Conservation (phyloP, 2,888 invertebrate genomes). For the Hemithea aestivaria region DNA sequence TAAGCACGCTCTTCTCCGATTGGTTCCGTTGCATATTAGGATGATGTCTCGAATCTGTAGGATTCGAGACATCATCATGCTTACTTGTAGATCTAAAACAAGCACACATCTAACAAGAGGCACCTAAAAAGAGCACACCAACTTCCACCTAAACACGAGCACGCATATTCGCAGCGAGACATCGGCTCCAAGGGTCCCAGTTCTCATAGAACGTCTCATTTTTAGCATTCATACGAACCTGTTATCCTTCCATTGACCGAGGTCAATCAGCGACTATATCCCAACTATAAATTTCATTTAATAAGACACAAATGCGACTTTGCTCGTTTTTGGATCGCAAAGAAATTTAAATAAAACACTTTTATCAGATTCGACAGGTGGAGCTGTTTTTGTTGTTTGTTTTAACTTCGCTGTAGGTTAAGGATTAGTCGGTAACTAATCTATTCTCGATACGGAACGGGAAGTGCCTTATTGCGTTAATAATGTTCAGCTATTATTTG, state of each 20-base stretch:
- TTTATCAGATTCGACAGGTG: constrained; percentile 79
- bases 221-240: constrained; percentile 59
- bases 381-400: constrained; percentile 56
- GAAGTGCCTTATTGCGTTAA: constrained; percentile 49
- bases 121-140: constrained; percentile 24
- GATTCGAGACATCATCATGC: constrained; percentile 3
- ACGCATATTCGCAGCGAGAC: constrained; percentile 14
- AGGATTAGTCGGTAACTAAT: constrained; percentile 72
- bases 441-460: constrained; percentile 63
- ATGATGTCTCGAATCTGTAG: too few species aligned
- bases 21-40: too few species aligned
- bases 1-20: too few species aligned
- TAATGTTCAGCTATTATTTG: constrained; percentile 34
- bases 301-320: constrained; percentile 76
- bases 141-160: constrained; percentile 14
- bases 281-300: constrained; percentile 78
- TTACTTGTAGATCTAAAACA: constrained; percentile 21
- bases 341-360: constrained; percentile 78
- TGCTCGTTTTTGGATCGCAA: constrained; percentile 71
- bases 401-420: constrained; percentile 76
- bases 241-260: constrained; percentile 69
- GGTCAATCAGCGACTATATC: constrained; percentile 75
- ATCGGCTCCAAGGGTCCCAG: constrained; percentile 9
- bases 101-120: constrained; percentile 12
- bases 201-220: constrained; percentile 45